Conservation (phyloP, 1,140 invertebrate genomes). For the Drosophila jambulina region DNA sequence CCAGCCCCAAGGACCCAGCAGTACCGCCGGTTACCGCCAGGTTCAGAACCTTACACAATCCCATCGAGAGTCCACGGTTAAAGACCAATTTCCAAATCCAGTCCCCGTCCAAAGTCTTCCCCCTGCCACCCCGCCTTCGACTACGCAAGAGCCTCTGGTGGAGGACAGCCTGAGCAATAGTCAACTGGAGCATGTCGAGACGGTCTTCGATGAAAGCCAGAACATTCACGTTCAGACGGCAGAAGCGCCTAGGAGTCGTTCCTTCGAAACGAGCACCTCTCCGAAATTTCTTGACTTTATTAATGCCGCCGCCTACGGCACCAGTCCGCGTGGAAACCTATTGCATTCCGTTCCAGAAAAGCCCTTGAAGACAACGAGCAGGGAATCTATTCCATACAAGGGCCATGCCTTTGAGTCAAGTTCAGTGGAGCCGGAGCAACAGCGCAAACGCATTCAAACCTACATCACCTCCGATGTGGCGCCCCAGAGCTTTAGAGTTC, state of each 20-base stretch:
- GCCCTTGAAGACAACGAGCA: constrained; percentile 6
- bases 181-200: constrained; percentile 52
- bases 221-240: constrained; percentile 61
- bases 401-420: constrained; percentile 16
- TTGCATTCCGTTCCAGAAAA: constrained; percentile 35
- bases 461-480: constrained; percentile 74
- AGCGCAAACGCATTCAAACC: constrained; percentile 69
- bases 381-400: constrained; percentile 19
- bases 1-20: constrained; percentile 6
- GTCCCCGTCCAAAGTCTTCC: constrained; percentile 4
- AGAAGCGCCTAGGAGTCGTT: constrained; percentile 50
- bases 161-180: constrained; percentile 46
- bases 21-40: background rate
- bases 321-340: constrained; percentile 50
- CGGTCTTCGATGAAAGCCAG: constrained; percentile 70
- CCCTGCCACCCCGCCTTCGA: constrained; percentile 2
- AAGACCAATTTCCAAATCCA: constrained; percentile 10
- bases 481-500: constrained; percentile 75
- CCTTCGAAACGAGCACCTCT: constrained; percentile 57
- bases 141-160: constrained; percentile 37
- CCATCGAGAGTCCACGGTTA: constrained; percentile 12
- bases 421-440: constrained; percentile 17
- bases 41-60: constrained; percentile 15
- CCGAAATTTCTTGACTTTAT: constrained; percentile 65
- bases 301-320: constrained; percentile 67